A percentile compares a stretch with the other conserved stretches of the same genome.
These are phyloP conservation scores for Micrasema minimum DNA, from an alignment of 1,140 invertebrate species.

Conservation along the genomic window DNA sequence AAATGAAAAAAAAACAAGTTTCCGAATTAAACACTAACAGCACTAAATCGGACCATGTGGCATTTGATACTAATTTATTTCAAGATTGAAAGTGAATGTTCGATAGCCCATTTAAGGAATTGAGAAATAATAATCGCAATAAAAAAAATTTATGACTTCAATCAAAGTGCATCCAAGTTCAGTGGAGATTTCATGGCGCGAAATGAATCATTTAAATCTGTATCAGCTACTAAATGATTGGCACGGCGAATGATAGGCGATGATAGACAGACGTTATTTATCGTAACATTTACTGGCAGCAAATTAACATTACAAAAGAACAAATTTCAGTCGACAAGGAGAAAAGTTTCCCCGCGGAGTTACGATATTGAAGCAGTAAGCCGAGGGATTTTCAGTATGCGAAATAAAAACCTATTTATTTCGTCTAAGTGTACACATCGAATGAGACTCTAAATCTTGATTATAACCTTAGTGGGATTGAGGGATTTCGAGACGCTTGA, in stretches of 20 bases:
- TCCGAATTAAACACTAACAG: too few species aligned
- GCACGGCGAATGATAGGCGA: conserved; percentile 22
- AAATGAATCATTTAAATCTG: conserved; percentile 16
- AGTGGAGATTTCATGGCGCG: background rate
- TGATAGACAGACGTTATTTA: conserved; percentile 23
- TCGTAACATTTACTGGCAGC: conserved; percentile 21
- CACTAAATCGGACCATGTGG: too few species aligned
- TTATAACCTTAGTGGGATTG: background rate
- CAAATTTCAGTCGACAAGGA: background rate
- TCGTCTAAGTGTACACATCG: background rate
- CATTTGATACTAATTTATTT: too few species aligned
- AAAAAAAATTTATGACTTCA: too few species aligned
- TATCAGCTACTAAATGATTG: conserved; percentile 21
- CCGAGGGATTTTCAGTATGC: background rate
- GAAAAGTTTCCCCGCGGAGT: background rate
- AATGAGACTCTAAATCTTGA: conserved; percentile 12
- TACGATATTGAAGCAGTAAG: background rate
- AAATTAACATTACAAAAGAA: conserved; percentile 27
- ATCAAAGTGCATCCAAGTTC: too few species aligned
- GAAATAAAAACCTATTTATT: background rate
- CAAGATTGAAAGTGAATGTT: too few species aligned
- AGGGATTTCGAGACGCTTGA: background rate
- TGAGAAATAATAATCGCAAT: too few species aligned
- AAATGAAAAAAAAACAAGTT: too few species aligned
- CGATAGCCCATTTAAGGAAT: too few species aligned